Conservation (phyloP, 2,888 invertebrate species). For the Nomada fucata region DNA sequence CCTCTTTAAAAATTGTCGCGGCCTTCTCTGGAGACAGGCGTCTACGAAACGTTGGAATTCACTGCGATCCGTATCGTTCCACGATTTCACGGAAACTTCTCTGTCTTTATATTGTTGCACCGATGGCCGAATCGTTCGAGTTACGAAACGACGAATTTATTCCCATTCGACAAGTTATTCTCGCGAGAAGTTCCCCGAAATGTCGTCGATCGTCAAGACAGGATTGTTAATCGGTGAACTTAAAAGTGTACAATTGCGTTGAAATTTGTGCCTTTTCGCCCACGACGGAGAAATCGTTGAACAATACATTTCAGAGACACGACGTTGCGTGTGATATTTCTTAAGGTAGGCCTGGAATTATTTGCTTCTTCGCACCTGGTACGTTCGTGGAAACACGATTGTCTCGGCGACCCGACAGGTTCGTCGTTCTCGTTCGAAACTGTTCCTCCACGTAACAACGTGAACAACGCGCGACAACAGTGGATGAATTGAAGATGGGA, state of each 20-base stretch:
- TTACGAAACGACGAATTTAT: not conserved
- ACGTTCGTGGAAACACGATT: not conserved
- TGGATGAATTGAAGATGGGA: not conserved
- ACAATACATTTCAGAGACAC: not conserved
- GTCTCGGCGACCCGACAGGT: not conserved
- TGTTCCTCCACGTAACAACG: not conserved
- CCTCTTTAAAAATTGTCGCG: constrained; percentile 42
- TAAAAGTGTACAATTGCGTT: too few relatives aligned
- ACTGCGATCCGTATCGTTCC: not conserved
- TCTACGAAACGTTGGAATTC: not conserved
- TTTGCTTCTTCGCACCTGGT: not conserved
- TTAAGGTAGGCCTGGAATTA: not conserved
- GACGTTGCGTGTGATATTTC: not conserved
- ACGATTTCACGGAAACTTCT: not conserved
- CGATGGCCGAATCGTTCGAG: not conserved
- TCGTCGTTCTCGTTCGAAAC: not conserved
- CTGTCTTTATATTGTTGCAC: not conserved
- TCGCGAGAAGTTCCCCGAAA: too few relatives aligned
- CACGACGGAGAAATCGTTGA: not conserved
- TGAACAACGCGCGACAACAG: too few relatives aligned
- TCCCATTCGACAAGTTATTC: too few relatives aligned
- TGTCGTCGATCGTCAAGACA: too few relatives aligned
- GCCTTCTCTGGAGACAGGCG: not conserved
- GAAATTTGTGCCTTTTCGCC: too few relatives aligned
- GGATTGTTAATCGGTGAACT: too few relatives aligned